These are phyloP conservation scores for Noctilio leporinus DNA, from an alignment of 2,113 vertebrate species.

Conservation along the genomic window DNA sequence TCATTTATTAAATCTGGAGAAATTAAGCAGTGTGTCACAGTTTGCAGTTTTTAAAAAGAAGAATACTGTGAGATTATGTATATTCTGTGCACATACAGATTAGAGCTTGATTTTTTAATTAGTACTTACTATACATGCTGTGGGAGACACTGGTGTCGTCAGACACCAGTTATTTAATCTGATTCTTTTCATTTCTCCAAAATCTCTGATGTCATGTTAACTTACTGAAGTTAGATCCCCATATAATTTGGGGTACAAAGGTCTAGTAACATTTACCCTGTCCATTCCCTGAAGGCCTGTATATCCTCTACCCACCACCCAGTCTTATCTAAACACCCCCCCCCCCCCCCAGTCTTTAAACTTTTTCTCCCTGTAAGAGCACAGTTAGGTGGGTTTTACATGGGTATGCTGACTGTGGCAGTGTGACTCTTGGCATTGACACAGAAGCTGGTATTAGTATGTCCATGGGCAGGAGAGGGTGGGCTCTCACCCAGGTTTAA, in stretches of 20 bases:
- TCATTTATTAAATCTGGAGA: conserved; percentile 16
- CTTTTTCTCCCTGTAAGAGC: neutral
- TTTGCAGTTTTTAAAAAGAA: neutral
- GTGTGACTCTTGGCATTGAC: neutral
- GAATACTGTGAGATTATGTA: neutral
- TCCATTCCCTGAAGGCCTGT: neutral
- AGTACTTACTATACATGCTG: neutral
- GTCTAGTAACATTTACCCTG: neutral
- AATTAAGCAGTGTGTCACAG: neutral
- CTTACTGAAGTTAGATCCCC: neutral
- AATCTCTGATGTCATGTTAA: neutral
- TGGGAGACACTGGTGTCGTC: neutral
- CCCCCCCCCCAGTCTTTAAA: too few relatives aligned
- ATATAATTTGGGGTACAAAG: neutral
- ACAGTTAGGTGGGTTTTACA: neutral
- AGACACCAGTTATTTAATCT: conserved; percentile 3
- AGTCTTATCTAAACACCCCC: too few relatives aligned
- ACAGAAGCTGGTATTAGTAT: neutral
- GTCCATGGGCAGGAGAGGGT: neutral
- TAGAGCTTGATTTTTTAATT: conserved; percentile 1
- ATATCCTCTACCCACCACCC: neutral
- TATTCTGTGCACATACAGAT: neutral
- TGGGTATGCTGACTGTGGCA: neutral
- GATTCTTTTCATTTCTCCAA: neutral
- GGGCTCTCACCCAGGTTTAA: neutral